Evolutionary conservation across 2,888 invertebrate species (phyloP).

Genomic region (Hemistola chrysoprasaria): DNA sequence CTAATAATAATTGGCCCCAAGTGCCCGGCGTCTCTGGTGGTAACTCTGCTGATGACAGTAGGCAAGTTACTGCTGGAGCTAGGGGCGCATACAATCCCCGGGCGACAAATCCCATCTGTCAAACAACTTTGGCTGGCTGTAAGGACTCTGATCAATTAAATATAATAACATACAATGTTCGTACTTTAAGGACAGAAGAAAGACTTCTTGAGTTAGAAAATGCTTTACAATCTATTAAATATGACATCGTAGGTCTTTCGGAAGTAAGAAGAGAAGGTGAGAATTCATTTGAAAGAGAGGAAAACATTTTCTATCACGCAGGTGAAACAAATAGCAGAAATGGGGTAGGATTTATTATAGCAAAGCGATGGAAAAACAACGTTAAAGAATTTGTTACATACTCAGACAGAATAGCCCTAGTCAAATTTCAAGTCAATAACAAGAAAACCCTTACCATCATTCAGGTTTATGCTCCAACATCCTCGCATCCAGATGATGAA

Average conservation of each 20-base stretch:
- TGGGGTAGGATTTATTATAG: slow-evolving; percentile 14
- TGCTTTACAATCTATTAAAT: slow-evolving; percentile 3
- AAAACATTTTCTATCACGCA: slow-evolving; percentile 6
- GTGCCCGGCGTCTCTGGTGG: slow-evolving; percentile 6
- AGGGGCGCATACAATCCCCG: not conserved
- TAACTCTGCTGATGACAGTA: slow-evolving; percentile 2
- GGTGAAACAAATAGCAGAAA: not conserved
- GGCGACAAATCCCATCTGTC: not conserved
- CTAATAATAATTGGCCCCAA: slow-evolving; percentile 1
- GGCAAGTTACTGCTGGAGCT: not conserved
- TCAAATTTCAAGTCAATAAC: slow-evolving; percentile 1
- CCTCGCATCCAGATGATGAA: slow-evolving; percentile 5
- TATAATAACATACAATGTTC: slow-evolving; percentile 3
- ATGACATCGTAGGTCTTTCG: slow-evolving; percentile 6
- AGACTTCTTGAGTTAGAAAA: slow-evolving; percentile 10
- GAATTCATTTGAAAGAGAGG: not conserved
- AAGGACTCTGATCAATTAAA: slow-evolving; percentile 1
- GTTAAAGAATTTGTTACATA: slow-evolving; percentile 7
- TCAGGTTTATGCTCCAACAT: slow-evolving; percentile 9
- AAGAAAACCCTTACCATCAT: slow-evolving; percentile 3
- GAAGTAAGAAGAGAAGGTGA: slow-evolving; percentile 10
- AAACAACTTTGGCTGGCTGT: not conserved
- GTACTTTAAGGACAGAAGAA: not conserved
- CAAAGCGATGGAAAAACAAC: slow-evolving; percentile 9
- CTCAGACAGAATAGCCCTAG: slow-evolving; percentile 6